Evolutionary conservation across 2,888 invertebrate species (phyloP).

Genomic region (Parnassius orleans): DNA sequence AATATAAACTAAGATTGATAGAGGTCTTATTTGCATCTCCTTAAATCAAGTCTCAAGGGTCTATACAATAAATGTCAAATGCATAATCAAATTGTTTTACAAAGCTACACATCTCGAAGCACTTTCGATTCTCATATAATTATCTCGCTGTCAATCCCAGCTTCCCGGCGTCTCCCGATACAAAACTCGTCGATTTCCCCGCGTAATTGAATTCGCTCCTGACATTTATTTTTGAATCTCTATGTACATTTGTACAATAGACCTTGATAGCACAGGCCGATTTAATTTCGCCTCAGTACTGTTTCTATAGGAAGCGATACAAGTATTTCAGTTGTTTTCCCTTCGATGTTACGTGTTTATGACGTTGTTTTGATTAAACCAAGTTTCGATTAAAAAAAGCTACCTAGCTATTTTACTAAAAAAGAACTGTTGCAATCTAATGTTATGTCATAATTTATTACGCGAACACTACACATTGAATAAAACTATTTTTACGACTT

Average conservation of each 20-base stretch:
- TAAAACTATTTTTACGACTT: too few species aligned
- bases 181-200: constrained; percentile 7
- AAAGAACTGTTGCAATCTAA: too few species aligned
- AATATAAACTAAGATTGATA: too few species aligned
- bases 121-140: constrained; percentile 9
- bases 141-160: constrained; percentile 12
- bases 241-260: constrained; percentile 3
- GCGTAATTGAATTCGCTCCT: constrained; percentile 11
- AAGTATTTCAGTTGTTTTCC: background rate
- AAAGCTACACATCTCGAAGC: background rate
- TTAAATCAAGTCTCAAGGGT: background rate
- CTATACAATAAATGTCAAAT: constrained; percentile 6
- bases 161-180: background rate
- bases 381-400: too few species aligned
- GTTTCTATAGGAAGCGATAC: background rate
- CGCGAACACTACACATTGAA: too few species aligned
- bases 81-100: background rate
- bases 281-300: background rate
- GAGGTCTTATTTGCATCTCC: too few species aligned
- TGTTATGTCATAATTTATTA: too few species aligned
- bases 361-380: background rate
- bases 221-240: background rate
- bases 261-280: background rate
- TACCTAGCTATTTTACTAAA: too few species aligned
- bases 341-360: background rate